Conservation (phyloP, 2,888 invertebrate species). For the Trichogramma evanescens region DNA sequence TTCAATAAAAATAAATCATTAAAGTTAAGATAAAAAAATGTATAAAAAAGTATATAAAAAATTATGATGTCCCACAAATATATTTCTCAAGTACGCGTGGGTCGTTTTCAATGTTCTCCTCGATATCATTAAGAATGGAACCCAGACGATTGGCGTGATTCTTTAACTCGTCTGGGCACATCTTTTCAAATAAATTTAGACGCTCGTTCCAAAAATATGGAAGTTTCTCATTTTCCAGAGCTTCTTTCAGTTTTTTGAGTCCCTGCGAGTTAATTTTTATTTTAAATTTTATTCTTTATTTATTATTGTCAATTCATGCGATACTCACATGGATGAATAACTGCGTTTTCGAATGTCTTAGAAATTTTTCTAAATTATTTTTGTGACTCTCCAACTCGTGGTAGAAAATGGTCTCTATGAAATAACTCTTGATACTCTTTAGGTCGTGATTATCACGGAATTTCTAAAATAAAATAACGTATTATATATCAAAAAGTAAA, state of each 20-base stretch:
- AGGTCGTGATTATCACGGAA: constrained; percentile 49
- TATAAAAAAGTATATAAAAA: too few relatives aligned
- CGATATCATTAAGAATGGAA: constrained; percentile 25
- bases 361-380: constrained; percentile 5
- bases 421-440: constrained; percentile 52
- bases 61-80: too few relatives aligned
- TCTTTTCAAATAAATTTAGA: constrained; percentile 46
- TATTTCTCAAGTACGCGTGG: too few relatives aligned
- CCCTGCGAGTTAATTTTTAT: constrained; percentile 31
- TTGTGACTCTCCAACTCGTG: constrained; percentile 40
- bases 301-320: background rate
- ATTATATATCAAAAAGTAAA: too few relatives aligned
- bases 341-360: constrained; percentile 15
- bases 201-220: constrained; percentile 51
- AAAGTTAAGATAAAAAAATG: too few relatives aligned
- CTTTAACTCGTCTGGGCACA: background rate
- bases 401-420: constrained; percentile 53
- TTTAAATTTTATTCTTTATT: background rate
- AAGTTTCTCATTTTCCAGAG: constrained; percentile 38
- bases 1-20: too few relatives aligned
- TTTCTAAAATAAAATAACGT: constrained; percentile 42
- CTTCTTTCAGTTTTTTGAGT: constrained; percentile 44
- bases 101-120: constrained; percentile 25
- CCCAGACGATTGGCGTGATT: constrained; percentile 20
- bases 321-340: constrained; percentile 29